Percentiles rank a stretch among this genome's conserved stretches.
Evolutionary conservation across 2,888 invertebrate species (phyloP).

Genomic region (Allophyes oxyacanthae): DNA sequence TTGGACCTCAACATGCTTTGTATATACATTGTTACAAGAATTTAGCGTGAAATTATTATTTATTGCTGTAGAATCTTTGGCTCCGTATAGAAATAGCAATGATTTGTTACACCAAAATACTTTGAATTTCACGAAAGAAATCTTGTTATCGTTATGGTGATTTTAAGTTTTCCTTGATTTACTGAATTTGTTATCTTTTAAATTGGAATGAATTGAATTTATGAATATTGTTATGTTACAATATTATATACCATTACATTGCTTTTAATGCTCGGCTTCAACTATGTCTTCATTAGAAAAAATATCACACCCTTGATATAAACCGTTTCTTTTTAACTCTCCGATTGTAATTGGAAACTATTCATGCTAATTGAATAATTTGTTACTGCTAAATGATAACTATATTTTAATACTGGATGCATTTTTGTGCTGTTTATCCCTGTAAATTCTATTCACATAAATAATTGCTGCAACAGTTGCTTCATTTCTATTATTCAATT

Average conservation of each 20-base stretch:
- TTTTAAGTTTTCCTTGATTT: not conserved
- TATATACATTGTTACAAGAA: too few species aligned
- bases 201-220: too few species aligned
- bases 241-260: too few species aligned
- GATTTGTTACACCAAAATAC: conserved; percentile 20
- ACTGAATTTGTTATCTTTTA: too few species aligned
- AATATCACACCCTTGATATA: too few species aligned
- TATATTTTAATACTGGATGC: conserved; percentile 12
- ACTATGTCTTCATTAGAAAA: too few species aligned
- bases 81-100: conserved; percentile 9
- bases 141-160: not conserved
- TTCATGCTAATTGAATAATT: conserved; percentile 29
- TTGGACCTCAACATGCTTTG: not conserved
- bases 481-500: conserved; percentile 29
- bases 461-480: conserved; percentile 2
- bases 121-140: conserved; percentile 7
- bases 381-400: conserved; percentile 15
- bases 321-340: not conserved
- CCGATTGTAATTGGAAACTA: conserved; percentile 3
- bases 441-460: conserved; percentile 17
- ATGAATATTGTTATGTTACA: too few species aligned
- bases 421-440: conserved; percentile 17
- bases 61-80: conserved; percentile 15
- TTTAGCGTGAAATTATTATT: conserved; percentile 11
- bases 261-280: too few species aligned